Evolutionary conservation across 2,113 vertebrate genomes (phyloP), one percentile per base, ranked within the genome.

Genomic region (Emydocephalus ijimae): DNA sequence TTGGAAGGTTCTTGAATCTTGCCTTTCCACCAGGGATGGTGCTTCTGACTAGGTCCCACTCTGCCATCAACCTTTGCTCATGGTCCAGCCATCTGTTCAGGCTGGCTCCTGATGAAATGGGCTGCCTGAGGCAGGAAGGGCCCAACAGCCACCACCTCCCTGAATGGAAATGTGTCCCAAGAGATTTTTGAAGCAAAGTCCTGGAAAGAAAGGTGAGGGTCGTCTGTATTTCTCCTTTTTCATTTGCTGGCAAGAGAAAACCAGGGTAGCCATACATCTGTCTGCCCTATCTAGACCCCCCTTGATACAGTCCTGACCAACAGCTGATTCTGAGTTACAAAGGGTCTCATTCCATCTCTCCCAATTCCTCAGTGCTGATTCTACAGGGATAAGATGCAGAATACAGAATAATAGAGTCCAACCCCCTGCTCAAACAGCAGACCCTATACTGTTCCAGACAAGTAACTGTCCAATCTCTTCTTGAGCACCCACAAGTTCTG

Each of bases 271-370:
- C 90, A 93, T 21, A 5, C 5, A 6, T 6, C 6, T 92, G 91
- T 85, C 94, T 94, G 96, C 96, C 96, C 96, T 89, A 0, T n/a
- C 0, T 14, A 0, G 2, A 89, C 93, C 95, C 96, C 95, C 96
- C 95, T 96, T 95, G 96, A 96, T 95, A 95, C 95, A 96, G 96
- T 96, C 96, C 95, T 3, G 34, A 93, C 93, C 95, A 92, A 93
- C 95, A 96, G 96, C 96, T 96, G 95, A n/a, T 87, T 95, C 95
- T 96, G 93, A 93, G 95, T 93, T 94, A 95, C 92, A 94, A 96
- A 95, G 89, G 85, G 12, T 39, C 26, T 29, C 26, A 43, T 61
- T 6, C 0, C 85, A 91, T 94, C 92, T 95, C 93, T 92, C 89
- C 50, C 50, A n/a, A 15, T 29, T 29, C 20, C 29, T 39, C 18